phyloP scores from a whole-genome alignment of 2,113 vertebrate genomes.

The Pseudorasbora parva region DNA sequence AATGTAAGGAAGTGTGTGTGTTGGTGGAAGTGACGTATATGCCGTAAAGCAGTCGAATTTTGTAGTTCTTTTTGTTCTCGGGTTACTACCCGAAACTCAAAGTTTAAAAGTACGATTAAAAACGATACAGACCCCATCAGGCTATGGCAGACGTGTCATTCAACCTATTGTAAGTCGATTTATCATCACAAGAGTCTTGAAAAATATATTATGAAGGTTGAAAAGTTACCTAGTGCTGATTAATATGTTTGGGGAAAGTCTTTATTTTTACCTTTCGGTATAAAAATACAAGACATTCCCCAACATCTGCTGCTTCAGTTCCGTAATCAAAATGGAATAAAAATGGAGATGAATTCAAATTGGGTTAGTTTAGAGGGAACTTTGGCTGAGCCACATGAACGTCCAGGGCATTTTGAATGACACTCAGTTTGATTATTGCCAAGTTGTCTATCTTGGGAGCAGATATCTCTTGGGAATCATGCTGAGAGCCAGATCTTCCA shows the following conservation, averaged over 20 bases:
- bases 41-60: too few species aligned
- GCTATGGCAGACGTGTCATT: too few species aligned
- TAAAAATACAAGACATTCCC: background rate
- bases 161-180: too few species aligned
- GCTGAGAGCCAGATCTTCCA: constrained; percentile 16
- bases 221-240: too few species aligned
- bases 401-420: background rate
- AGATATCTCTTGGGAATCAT: constrained; percentile 6
- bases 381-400: background rate
- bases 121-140: too few species aligned
- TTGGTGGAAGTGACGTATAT: too few species aligned
- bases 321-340: background rate
- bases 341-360: background rate
- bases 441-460: constrained; percentile 3
- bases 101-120: too few species aligned
- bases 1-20: too few species aligned
- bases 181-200: too few species aligned
- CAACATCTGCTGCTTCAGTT: background rate
- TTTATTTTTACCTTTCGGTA: background rate
- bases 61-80: too few species aligned
- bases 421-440: background rate
- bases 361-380: background rate
- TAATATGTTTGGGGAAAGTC: background rate
- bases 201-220: too few species aligned
- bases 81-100: too few species aligned